Conservation (phyloP, 2,888 invertebrate species). For the Limenitis camilla region DNA sequence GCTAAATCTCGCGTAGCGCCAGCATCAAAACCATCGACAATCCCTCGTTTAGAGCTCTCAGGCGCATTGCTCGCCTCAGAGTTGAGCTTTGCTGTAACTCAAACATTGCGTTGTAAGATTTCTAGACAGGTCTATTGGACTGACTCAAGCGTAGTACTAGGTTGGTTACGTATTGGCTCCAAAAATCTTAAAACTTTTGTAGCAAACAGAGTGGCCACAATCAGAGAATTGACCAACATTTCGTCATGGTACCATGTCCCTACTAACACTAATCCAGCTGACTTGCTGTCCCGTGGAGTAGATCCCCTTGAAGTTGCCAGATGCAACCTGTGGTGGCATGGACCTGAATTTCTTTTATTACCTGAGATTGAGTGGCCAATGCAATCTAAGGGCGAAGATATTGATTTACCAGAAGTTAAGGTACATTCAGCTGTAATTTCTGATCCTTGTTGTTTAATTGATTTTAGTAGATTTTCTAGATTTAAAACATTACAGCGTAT, state of each 20-base stretch:
- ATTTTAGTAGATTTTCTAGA: constrained; percentile 1
- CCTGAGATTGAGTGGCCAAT: not conserved
- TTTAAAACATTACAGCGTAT: constrained; percentile 1
- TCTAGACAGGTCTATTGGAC: constrained; percentile 1
- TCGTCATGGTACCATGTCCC: constrained; percentile 10
- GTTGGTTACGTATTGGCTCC: not conserved
- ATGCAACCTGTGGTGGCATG: constrained; percentile 3
- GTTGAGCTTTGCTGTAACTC: not conserved
- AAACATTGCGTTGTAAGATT: not conserved
- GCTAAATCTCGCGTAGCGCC: constrained; percentile 9
- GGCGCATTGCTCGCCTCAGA: constrained; percentile 7
- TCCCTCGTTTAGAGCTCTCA: constrained; percentile 13
- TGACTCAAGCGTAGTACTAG: constrained; percentile 6
- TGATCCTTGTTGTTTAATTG: not conserved
- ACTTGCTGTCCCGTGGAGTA: constrained; percentile 3
- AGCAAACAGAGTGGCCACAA: constrained; percentile 19
- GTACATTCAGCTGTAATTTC: not conserved
- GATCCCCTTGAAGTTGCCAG: not conserved
- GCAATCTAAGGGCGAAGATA: not conserved
- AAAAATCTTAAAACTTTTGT: constrained; percentile 23
- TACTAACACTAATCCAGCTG: constrained; percentile 13
- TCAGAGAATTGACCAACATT: constrained; percentile 15
- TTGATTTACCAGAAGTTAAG: constrained; percentile 3
- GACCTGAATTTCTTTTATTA: constrained; percentile 6
- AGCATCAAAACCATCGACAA: constrained; percentile 6